Base-by-base conservation (phyloP, 2,797 vertebrate species). In the Xiphorhynchus erythropygius region DNA sequence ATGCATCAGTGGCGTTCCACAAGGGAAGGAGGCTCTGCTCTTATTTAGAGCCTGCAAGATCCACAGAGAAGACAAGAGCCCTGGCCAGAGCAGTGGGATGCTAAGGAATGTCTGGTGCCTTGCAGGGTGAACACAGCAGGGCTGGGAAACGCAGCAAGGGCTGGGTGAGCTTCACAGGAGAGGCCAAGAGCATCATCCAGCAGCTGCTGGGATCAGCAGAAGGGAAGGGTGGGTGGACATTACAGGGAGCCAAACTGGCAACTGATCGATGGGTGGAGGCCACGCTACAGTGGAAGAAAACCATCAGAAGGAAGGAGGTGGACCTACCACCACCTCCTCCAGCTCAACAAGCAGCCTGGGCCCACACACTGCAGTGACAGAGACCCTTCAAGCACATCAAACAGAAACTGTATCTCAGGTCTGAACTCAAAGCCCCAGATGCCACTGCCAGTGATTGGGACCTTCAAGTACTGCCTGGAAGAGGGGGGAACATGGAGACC, bases 211-310 rank as follows among this genome's bases (percentile, higher is more conserved):
- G 84, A 53, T 71, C 19, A 6, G 73, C 56, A 62, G 89, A 73
- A 68, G 76, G 81, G 70, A 89, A 88, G 82, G 56, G 49, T 70
- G 96, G 84, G 77, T 78, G 77, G 76, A 57, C 67, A 41, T 47
- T 70, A 88, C 1, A 4, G 39, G 41, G 32, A 96, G 92, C 94
- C 90, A 93, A 95, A 69, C 57, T 90, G 91, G 94, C 83, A 60
- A 11, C 15, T 5, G 37, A 67, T n/a, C 47, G 52, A 7, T 32
- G 41, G 91, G 91, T 52, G 70, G 80, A 93, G 93, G 52, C 62
- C 70, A 22, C 1, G 35, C 39, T 63, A 30, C n/a, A 73, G 49
- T 49, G 57, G 88, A 93, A 90, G 83, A 79, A 95, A 86, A 59
- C 41, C 65, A 79, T 41, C 63, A 84, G 63, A 75, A 71, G 49